phyloP scores from a whole-genome alignment of 2,113 vertebrate species.

The Empidonax traillii region DNA sequence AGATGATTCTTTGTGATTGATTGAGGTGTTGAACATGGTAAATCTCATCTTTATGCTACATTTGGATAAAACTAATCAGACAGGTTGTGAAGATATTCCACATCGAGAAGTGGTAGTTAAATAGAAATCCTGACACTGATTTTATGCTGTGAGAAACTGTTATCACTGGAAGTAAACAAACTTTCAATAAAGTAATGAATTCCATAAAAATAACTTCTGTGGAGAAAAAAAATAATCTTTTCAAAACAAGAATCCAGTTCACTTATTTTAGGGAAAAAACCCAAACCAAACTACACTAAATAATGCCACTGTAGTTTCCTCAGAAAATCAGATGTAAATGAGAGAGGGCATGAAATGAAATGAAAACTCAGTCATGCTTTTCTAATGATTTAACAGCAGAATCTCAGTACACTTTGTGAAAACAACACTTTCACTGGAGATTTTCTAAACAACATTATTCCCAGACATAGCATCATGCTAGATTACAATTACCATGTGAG shows the following conservation, averaged over 20 bases:
- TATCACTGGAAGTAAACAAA: background rate
- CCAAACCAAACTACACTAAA: background rate
- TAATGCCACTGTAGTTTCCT: background rate
- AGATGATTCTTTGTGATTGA: background rate
- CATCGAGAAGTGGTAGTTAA: background rate
- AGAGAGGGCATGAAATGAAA: background rate
- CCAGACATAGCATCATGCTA: background rate
- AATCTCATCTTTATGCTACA: background rate
- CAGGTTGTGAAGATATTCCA: background rate
- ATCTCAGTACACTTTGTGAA: background rate
- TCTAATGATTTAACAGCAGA: conserved; percentile 5
- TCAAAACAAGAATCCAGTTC: background rate
- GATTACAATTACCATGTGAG: background rate
- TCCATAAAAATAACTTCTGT: background rate
- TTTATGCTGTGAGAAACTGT: background rate
- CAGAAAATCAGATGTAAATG: background rate
- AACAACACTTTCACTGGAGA: background rate
- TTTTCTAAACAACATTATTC: background rate
- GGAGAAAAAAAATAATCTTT: background rate
- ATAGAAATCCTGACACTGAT: background rate
- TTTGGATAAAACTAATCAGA: background rate
- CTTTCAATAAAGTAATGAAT: background rate
- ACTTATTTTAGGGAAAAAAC: background rate
- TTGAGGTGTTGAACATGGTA: background rate
- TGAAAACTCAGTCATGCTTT: background rate